Evolutionary conservation across 2,113 vertebrate species (phyloP).

Genomic region (Geothlypis trichas): DNA sequence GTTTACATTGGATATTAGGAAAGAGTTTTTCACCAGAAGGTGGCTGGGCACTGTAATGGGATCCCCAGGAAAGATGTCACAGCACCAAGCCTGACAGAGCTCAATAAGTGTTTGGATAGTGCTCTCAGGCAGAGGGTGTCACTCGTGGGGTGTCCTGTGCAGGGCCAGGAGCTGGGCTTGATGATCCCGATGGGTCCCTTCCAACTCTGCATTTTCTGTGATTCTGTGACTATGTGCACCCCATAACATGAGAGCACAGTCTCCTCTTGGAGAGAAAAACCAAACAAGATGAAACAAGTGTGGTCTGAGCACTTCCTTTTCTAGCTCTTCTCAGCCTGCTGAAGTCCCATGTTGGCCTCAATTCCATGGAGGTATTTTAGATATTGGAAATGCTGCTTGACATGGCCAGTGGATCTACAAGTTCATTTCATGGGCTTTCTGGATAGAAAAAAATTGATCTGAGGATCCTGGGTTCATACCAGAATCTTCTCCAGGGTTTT

Average conservation of each 20-base stretch:
- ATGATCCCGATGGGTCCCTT: not conserved
- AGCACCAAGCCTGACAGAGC: not conserved
- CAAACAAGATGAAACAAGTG: not conserved
- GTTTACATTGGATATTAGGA: not conserved
- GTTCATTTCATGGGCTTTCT: not conserved
- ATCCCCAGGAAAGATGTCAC: not conserved
- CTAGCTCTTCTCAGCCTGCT: not conserved
- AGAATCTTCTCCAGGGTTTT: not conserved
- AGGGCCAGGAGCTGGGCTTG: not conserved
- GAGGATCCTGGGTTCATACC: not conserved
- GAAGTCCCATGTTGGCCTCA: not conserved
- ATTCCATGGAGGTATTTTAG: not conserved
- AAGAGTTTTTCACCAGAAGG: not conserved
- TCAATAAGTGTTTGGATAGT: not conserved
- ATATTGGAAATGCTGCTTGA: not conserved
- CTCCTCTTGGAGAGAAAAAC: not conserved
- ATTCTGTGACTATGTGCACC: not conserved
- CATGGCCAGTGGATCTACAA: not conserved
- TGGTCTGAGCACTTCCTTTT: not conserved
- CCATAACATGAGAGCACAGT: fast-evolving
- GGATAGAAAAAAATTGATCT: not conserved
- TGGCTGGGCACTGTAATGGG: not conserved
- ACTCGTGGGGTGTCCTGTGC: not conserved
- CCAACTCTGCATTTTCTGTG: not conserved
- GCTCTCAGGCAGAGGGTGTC: not conserved